phyloP scores from a whole-genome alignment of 2,113 vertebrate species.

The Potamarius usumacintae region DNA sequence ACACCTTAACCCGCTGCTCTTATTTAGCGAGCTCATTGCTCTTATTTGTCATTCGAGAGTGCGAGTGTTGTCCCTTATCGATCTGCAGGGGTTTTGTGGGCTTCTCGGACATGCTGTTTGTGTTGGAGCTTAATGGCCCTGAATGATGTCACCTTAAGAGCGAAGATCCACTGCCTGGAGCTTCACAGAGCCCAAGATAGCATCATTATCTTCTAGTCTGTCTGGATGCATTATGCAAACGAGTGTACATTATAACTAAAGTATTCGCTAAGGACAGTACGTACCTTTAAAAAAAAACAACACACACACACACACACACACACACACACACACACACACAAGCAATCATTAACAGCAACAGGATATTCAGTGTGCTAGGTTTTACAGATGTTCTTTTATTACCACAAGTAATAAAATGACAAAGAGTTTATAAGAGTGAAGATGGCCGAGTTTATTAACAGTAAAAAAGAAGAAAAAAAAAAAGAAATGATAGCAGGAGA shows the following conservation, averaged over 20 bases:
- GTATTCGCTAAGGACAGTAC: neutral
- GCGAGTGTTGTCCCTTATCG: constrained; percentile 62
- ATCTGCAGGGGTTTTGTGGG: constrained; percentile 69
- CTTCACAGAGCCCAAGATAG: neutral
- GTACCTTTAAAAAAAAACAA: too few species aligned
- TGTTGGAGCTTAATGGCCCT: constrained; percentile 81
- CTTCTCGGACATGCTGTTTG: constrained; percentile 80
- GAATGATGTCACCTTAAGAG: constrained; percentile 69
- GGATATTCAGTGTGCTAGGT: neutral
- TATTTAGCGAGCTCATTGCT: neutral
- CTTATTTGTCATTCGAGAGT: constrained; percentile 6
- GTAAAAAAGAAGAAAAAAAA: neutral
- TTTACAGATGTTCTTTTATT: neutral
- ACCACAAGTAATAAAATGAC: neutral
- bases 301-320: too few species aligned
- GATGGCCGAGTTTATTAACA: neutral
- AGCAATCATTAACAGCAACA: neutral
- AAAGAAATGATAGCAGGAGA: too few species aligned
- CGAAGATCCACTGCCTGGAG: neutral
- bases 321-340: too few species aligned
- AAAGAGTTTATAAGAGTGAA: neutral
- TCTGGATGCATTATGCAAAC: neutral
- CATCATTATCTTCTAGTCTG: neutral
- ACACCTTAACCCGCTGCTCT: constrained; percentile 1
- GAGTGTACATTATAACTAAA: neutral